Evolutionary conservation across 1,140 invertebrate species (phyloP), one percentile per base, ranked within the genome.

Genomic region (Callitettix versicolor): DNA sequence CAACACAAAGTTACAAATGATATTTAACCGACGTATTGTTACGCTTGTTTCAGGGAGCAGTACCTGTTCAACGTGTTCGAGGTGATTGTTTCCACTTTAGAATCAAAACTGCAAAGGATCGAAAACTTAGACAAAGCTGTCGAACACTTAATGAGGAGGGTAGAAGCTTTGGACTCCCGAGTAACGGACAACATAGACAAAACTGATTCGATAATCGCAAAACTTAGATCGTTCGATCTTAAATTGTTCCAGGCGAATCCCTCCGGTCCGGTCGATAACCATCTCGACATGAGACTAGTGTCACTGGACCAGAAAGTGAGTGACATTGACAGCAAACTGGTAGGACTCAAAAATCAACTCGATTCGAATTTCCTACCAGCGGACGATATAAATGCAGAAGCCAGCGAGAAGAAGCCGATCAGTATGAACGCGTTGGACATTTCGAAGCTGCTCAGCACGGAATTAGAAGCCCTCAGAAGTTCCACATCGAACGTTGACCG

Each of bases 31-130:
- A n/a, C n/a, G n/a, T n/a, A n/a, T n/a, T n/a, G n/a, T n/a, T n/a
- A n/a, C 61, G 63, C 71, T 71, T 73, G 66, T 84, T 83, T 43
- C 81, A 91, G 88, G 69, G 88, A 91, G 67, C 86, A 90, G 67
- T 88, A 90, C 67, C 77, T 91, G 36, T 87, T 89, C 69, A 86
- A 88, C 63, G 83, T 92, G 26, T 90, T 91, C 70, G 88, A 91
- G 69, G 85, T 88, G 9, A 86, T 91, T 58, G 85, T 91, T 18
- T 88, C 85, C 53, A 91, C 87, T 12, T 71, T 92, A 59, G 88
- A 92, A 67, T 85, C 84, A 11, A 91, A 91, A 73, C 71, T 92
- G 3, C 85, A 89, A 64, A 75, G 87, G 55, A 88, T 91, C 61
- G 88, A 91, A 65, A 90, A 88, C 67, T 67, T 92, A 42, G 88